phyloP scores from a whole-genome alignment of 2,113 vertebrate genomes.

The Cynoglossus semilaevis region DNA sequence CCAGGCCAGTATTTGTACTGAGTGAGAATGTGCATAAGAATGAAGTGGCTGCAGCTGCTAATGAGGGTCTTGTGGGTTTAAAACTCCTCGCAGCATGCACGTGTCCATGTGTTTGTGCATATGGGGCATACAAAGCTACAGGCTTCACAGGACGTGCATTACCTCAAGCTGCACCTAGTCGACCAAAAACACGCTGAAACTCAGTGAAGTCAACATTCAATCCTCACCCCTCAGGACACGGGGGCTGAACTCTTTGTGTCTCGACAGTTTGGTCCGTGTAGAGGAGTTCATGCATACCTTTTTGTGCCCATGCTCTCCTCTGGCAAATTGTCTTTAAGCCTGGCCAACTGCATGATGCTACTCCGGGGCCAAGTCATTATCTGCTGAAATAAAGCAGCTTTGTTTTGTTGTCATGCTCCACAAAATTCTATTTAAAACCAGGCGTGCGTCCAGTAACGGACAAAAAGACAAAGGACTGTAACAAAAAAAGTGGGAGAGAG shows the following conservation, averaged over 20 bases:
- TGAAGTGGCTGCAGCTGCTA: conserved; percentile 31
- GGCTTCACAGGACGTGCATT: conserved; percentile 7
- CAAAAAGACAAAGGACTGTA: conserved; percentile 31
- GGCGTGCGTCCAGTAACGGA: conserved; percentile 45
- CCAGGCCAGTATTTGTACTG: conserved; percentile 9
- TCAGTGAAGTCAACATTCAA: conserved; percentile 15
- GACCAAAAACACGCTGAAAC: neutral
- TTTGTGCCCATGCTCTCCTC: conserved; percentile 44
- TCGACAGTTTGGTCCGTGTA: conserved; percentile 12
- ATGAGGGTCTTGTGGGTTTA: conserved; percentile 57
- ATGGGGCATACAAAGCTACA: neutral
- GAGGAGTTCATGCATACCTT: conserved; percentile 48
- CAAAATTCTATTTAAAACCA: conserved; percentile 61
- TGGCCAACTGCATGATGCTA: conserved; percentile 35
- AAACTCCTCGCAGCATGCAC: conserved; percentile 31
- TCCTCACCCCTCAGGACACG: conserved; percentile 9
- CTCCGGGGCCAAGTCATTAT: conserved; percentile 60
- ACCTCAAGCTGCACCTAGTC: conserved; percentile 1
- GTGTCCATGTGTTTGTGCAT: conserved; percentile 19
- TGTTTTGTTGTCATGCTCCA: conserved; percentile 67
- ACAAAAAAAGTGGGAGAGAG: too few relatives aligned
- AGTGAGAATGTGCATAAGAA: conserved; percentile 25
- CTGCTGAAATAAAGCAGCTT: conserved; percentile 66
- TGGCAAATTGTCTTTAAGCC: conserved; percentile 40
- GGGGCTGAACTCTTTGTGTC: conserved; percentile 16